Evolutionary conservation across 1,140 invertebrate species (phyloP).

Genomic region (Drosophila pandora): DNA sequence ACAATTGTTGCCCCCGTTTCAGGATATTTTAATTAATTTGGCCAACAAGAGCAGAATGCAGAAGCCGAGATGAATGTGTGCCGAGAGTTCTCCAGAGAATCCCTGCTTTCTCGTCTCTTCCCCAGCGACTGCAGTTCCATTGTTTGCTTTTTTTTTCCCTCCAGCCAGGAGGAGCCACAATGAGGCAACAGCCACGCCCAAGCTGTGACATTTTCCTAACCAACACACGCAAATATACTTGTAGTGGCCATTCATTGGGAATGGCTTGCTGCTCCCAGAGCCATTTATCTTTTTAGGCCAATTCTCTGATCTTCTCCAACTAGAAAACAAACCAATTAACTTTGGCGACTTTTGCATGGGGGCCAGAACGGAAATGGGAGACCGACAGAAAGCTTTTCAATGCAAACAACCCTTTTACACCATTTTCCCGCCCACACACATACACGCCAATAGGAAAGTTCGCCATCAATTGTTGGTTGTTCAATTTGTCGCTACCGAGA

Average conservation of each 20-base stretch:
- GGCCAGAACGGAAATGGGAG: slow-evolving; percentile 51
- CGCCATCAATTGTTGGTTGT: slow-evolving; percentile 42
- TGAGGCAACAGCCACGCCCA: slow-evolving; percentile 40
- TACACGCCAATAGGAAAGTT: slow-evolving; percentile 19
- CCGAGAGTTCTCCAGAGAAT: slow-evolving; percentile 21
- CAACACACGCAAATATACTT: slow-evolving; percentile 5
- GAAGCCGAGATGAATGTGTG: slow-evolving; percentile 33
- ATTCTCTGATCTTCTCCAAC: slow-evolving; percentile 56
- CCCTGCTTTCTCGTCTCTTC: neutral
- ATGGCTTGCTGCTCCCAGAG: slow-evolving; percentile 1
- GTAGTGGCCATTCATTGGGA: slow-evolving; percentile 25
- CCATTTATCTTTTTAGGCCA: slow-evolving; percentile 58
- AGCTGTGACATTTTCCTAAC: slow-evolving; percentile 56
- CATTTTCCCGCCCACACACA: slow-evolving; percentile 8
- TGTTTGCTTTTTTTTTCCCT: slow-evolving; percentile 12
- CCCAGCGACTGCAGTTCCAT: slow-evolving; percentile 28
- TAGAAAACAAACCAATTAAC: slow-evolving; percentile 74
- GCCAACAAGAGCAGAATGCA: slow-evolving; percentile 30
- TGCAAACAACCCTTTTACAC: slow-evolving; percentile 32
- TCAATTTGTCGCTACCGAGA: slow-evolving; percentile 55
- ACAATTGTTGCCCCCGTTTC: slow-evolving; percentile 23
- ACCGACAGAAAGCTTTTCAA: slow-evolving; percentile 50
- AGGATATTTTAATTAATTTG: slow-evolving; percentile 64
- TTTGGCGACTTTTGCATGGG: slow-evolving; percentile 51
- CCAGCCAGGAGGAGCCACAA: slow-evolving; percentile 29